Base-by-base conservation (phyloP, 2,797 vertebrate genomes). In the Phrynocephalus vlangalii region DNA sequence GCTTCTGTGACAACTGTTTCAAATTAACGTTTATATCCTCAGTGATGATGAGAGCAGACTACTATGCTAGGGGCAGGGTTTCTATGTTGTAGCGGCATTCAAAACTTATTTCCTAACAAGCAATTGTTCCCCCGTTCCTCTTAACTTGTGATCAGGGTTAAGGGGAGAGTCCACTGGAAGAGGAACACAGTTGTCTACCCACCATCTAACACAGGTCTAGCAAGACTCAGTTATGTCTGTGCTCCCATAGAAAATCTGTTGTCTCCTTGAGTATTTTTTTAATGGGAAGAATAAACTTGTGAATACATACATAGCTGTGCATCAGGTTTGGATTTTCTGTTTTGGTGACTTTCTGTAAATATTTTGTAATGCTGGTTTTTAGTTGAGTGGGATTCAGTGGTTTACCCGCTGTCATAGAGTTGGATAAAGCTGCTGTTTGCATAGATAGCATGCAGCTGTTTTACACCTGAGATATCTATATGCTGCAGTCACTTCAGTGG, bases 1-100 rank as follows among this genome's bases (percentile, higher is more conserved):
- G 89, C 97, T 99, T 15, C 98, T 99, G 93, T 99, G 95, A 97
- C 85, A 48, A 76, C n/a, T 95, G 96, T 84, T 91, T 73, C 63
- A 72, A 48, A 85, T 84, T 80, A 87, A 86, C 87, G 89, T 86
- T 95, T 90, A 85, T 91, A 87, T 56, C 82, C 87, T 92, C 86
- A 88, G 52, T 87, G 70, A 86, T 87, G 70, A 86, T 82, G 18
- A 5, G 72, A 88, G 85, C 79, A 86, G 91, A 90, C 79, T 91
- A n/a, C 90, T 3, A 2, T 2, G 7, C 81, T 90, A 82, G 88
- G 91, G 73, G 77, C 93, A 88, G 91, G 84, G 90, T 79, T 92
- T 68, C 87, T 90, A 83, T 91, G 82, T 80, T 81, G 28, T 88
- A 90, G 77, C 63, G 30, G 60, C 60, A 75, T 80, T 70, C 70